These are phyloP conservation scores for Euphonia xanthogaster DNA, from an alignment of 2,797 vertebrate genomes.

Conservation along the genomic window DNA sequence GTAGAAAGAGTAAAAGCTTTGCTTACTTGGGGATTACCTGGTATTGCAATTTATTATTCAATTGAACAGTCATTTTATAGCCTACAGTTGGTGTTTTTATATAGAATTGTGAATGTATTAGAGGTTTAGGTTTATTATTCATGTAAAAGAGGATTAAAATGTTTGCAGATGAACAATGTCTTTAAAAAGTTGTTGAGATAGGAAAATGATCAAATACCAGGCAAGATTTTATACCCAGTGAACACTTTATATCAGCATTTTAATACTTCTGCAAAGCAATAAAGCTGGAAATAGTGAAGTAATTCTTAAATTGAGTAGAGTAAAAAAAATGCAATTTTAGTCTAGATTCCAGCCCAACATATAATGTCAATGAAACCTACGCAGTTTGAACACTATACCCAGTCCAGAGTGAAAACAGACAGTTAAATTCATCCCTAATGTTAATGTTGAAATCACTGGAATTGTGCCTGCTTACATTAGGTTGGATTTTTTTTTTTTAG, in stretches of 20 bases:
- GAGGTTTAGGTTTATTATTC: neutral
- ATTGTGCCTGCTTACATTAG: neutral
- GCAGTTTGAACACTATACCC: neutral
- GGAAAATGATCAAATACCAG: neutral
- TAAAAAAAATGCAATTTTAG: neutral
- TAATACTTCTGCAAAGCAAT: neutral
- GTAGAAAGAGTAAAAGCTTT: neutral
- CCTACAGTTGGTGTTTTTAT: neutral
- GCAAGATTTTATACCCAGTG: neutral
- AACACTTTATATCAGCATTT: neutral
- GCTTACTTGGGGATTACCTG: neutral
- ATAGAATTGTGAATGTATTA: neutral
- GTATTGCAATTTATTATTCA: neutral
- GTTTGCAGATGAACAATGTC: neutral
- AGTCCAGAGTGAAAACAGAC: neutral
- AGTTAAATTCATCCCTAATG: neutral
- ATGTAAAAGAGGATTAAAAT: neutral
- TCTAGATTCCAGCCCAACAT: neutral
- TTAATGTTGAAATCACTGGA: constrained; percentile 8
- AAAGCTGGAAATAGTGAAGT: neutral
- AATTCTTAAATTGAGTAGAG: neutral
- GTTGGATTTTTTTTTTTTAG: neutral
- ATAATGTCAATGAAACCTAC: neutral
- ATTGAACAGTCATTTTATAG: neutral
- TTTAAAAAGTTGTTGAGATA: neutral